Evolutionary conservation across 1,140 invertebrate species (phyloP), one percentile per base, ranked within the genome.

Genomic region (Brachionus rubens): DNA sequence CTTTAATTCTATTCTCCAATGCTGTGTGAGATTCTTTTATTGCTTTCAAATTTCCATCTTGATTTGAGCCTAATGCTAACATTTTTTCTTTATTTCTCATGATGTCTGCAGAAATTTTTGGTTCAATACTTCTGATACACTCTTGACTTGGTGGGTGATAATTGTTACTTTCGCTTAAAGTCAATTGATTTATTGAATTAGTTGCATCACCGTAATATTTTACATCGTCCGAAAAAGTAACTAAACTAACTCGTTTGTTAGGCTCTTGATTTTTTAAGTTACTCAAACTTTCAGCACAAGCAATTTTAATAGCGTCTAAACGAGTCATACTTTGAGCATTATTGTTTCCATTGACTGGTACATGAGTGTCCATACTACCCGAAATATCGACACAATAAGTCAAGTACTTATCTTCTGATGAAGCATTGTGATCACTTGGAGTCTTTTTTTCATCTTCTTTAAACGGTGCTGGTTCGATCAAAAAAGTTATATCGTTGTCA

Each of bases 331-430:
- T 30, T 16, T 19, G 0, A 75, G 9, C 7, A 46, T 14, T 16
- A 6, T 72, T 80, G 77, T 26, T 79, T 77, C 80, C 80, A 81
- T 48, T 79, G 76, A 75, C 79, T 79, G 81, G 65, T 16, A 50
- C 67, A 9, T 40, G 56, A 10, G 41, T 30, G 2, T 76, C 54
- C 82, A 83, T 83, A 19, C 82, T 82, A 2, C 79, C 80, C 78
- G 81, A 82, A 41, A 82, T 80, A 68, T 83, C 82, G 76, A 83
- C 80, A 76, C 82, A 82, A 75, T 81, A 83, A 10, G 36, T 77
- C 43, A 65, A 14, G 16, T 76, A 75, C 54, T 77, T 80, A 62
- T 78, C 77, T 10, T 41, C 72, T 19, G 56, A 75, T 72, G 72
- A 77, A 7, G 19, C 68, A 3, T 67, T 75, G 9, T 16, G 41